Percentiles rank a stretch among this genome's conserved stretches.
Conservation (phyloP, 2,113 vertebrate genomes). For the Plectropomus leopardus region DNA sequence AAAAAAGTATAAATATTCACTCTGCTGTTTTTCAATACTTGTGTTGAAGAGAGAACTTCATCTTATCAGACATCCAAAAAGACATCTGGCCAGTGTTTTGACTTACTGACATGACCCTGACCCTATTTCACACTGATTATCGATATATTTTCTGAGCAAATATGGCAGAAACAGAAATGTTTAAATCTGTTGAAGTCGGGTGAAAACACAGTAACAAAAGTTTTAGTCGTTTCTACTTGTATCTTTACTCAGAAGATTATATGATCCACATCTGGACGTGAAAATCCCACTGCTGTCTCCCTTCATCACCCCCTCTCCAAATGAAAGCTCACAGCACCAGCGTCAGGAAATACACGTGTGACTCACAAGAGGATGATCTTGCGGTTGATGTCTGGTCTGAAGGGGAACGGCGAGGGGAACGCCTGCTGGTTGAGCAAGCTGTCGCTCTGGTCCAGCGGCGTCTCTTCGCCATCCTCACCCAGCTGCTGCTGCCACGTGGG, state of each 20-base stretch:
- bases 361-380: conserved; percentile 96
- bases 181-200: too few species aligned
- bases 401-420: conserved; percentile 91
- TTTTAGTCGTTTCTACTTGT: too few species aligned
- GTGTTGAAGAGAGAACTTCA: too few species aligned
- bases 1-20: too few species aligned
- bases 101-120: too few species aligned
- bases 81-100: too few species aligned
- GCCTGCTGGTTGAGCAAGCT: conserved; percentile 67
- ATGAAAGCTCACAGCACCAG: neutral
- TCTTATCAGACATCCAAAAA: too few species aligned
- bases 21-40: too few species aligned
- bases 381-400: conserved; percentile 90
- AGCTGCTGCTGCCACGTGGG: conserved; percentile 87
- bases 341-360: neutral
- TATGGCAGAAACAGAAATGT: too few species aligned
- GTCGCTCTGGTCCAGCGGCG: conserved; percentile 40
- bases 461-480: conserved; percentile 52
- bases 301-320: neutral
- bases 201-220: too few species aligned
- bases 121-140: too few species aligned
- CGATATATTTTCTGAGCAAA: too few species aligned
- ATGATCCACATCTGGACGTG: neutral
- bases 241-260: neutral
- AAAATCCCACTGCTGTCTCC: neutral